Conservation (phyloP, 2,113 vertebrate genomes). For the Nothobranchius furzeri region DNA sequence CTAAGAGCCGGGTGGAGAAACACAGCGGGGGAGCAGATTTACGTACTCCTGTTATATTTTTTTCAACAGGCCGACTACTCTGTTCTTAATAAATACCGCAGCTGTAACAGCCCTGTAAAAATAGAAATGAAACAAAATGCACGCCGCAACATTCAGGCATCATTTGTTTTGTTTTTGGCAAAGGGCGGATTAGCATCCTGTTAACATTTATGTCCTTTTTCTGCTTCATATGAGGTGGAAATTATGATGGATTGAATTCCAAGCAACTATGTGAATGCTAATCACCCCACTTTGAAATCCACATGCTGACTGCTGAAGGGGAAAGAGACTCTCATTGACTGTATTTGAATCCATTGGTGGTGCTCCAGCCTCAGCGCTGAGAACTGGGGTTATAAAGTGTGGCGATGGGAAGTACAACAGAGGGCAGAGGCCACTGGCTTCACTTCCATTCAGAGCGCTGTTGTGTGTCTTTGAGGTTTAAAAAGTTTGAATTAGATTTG, state of each 20-base stretch:
- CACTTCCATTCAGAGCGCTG: slow-evolving; percentile 59
- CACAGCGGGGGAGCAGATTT: slow-evolving; percentile 59
- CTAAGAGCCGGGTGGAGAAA: slow-evolving; percentile 52
- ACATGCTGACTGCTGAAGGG: slow-evolving; percentile 67
- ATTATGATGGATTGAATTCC: slow-evolving; percentile 64
- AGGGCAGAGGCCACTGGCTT: slow-evolving; percentile 69
- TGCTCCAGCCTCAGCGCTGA: slow-evolving; percentile 59
- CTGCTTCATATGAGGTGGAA: slow-evolving; percentile 63
- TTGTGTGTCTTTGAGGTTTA: slow-evolving; percentile 64
- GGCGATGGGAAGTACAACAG: slow-evolving; percentile 60
- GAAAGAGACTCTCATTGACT: slow-evolving; percentile 66
- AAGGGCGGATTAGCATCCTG: slow-evolving; percentile 58
- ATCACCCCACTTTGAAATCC: slow-evolving; percentile 62
- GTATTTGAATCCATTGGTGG: slow-evolving; percentile 71
- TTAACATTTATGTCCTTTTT: slow-evolving; percentile 65
- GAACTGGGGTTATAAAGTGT: slow-evolving; percentile 57
- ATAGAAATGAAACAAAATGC: slow-evolving; percentile 28
- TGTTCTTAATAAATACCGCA: slow-evolving; percentile 59
- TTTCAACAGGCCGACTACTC: slow-evolving; percentile 48
- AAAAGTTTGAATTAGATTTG: slow-evolving; percentile 73
- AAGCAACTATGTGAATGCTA: slow-evolving; percentile 67
- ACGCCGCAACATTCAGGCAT: slow-evolving; percentile 39
- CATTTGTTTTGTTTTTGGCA: slow-evolving; percentile 55
- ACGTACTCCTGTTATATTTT: slow-evolving; percentile 42
- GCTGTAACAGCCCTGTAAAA: slow-evolving; percentile 42